Conservation (phyloP, 2,797 vertebrate genomes). For the Botia kubotai region DNA sequence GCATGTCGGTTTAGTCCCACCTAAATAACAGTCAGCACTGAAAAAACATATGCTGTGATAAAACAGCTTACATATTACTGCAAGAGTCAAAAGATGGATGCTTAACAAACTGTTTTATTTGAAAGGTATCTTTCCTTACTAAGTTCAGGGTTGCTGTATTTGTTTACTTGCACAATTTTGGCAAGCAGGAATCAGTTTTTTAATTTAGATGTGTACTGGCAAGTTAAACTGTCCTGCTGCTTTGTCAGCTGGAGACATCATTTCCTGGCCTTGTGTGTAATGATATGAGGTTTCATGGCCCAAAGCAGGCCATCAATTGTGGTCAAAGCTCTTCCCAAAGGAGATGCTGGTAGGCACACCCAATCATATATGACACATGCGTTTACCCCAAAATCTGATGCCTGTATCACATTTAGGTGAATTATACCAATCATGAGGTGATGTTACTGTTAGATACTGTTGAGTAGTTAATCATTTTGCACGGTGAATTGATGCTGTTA, state of each 20-base stretch:
- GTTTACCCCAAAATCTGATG: constrained; percentile 13
- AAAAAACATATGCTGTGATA: not conserved
- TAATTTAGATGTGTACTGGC: not conserved
- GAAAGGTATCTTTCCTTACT: not conserved
- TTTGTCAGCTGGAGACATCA: constrained; percentile 54
- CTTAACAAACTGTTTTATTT: not conserved
- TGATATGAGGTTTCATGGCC: constrained; percentile 77
- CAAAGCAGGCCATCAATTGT: constrained; percentile 80
- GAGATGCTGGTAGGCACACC: constrained; percentile 74
- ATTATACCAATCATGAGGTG: no score
- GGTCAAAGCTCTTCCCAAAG: constrained; percentile 71
- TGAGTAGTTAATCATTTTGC: not conserved
- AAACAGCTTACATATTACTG: not conserved
- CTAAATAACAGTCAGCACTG: no score
- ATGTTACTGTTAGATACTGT: not conserved
- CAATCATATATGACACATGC: constrained; percentile 49
- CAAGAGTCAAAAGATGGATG: not conserved
- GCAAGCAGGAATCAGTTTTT: not conserved
- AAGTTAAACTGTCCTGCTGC: not conserved
- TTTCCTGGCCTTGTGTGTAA: constrained; percentile 70
- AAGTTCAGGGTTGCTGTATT: not conserved
- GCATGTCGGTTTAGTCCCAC: no score
- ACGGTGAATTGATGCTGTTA: not conserved
- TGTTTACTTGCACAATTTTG: no score
- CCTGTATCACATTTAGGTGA: not conserved